Evolutionary conservation across 2,113 vertebrate species (phyloP).

Genomic region (Saguinus midas): DNA sequence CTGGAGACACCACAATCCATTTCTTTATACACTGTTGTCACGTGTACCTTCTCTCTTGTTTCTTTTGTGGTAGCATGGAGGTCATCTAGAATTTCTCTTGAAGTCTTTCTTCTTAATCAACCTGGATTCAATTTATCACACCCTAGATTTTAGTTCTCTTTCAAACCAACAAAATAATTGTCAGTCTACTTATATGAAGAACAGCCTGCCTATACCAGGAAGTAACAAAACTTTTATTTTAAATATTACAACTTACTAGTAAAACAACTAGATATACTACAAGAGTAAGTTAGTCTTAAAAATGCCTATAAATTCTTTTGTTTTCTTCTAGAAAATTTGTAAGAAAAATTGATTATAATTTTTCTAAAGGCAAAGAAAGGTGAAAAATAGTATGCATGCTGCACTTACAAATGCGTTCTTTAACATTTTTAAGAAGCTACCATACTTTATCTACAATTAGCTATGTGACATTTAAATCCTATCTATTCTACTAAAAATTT

Average conservation of each 20-base stretch:
- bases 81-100: not conserved
- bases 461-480: not conserved
- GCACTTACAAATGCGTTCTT: not conserved
- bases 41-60: not conserved
- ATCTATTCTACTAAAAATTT: not conserved
- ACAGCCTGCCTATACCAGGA: not conserved
- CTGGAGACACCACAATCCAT: not conserved
- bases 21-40: not conserved
- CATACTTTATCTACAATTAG: not conserved
- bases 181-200: not conserved
- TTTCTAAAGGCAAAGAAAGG: not conserved
- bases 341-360: not conserved
- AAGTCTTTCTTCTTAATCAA: not conserved
- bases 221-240: not conserved
- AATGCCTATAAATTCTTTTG: not conserved
- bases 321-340: not conserved
- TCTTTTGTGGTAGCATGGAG: not conserved
- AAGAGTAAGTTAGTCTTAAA: not conserved
- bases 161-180: not conserved
- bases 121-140: not conserved
- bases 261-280: not conserved
- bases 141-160: not conserved
- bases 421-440: not conserved
- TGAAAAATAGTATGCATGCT: not conserved
- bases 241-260: not conserved